Percentiles rank a stretch among this genome's conserved stretches.
phyloP scores from a whole-genome alignment of 2,888 invertebrate species.

The Dusona sp. region DNA sequence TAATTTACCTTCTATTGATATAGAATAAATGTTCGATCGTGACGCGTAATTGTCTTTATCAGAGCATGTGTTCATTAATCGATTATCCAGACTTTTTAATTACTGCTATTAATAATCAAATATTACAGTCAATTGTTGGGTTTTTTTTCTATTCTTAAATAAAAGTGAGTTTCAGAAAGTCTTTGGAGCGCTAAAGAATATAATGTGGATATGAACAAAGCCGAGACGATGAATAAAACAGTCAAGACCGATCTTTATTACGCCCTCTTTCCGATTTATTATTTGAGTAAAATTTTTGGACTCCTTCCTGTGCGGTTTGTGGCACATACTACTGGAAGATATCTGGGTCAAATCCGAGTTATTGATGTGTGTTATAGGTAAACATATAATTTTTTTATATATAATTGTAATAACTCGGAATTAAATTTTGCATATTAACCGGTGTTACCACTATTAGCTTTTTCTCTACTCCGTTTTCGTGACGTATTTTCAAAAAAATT shows the following conservation, averaged over 20 bases:
- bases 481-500: no score
- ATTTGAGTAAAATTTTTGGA: constrained; percentile 80
- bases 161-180: constrained; percentile 42
- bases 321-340: constrained; percentile 73
- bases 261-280: constrained; percentile 80
- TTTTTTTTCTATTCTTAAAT: neutral
- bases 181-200: constrained; percentile 54
- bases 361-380: constrained; percentile 79
- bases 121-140: neutral
- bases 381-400: constrained; percentile 41
- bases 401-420: neutral
- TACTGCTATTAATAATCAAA: neutral
- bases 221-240: constrained; percentile 64
- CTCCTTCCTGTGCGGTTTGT: constrained; percentile 79
- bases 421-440: neutral
- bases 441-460: neutral
- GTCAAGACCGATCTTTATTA: constrained; percentile 77
- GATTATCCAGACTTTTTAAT: neutral
- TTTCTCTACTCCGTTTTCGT: neutral
- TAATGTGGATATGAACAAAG: constrained; percentile 48
- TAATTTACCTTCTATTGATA: neutral
- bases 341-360: constrained; percentile 71
- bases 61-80: neutral
- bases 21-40: neutral
- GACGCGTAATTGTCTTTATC: neutral